phyloP scores from a whole-genome alignment of 2,888 invertebrate species.

The Drosophila dives region DNA sequence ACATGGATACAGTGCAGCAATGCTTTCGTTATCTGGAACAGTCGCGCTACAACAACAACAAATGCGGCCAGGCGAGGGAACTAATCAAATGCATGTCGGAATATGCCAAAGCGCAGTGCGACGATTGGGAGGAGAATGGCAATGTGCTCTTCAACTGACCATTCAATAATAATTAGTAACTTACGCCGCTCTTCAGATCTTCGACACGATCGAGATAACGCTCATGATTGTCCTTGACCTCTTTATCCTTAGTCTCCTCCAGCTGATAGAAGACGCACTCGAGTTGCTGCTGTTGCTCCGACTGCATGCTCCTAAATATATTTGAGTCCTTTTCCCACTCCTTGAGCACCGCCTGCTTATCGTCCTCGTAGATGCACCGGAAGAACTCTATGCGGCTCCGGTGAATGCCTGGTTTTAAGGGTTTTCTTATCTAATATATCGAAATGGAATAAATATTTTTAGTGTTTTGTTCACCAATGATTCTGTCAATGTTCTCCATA shows the following conservation, averaged over 20 bases:
- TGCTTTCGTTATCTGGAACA: conserved; percentile 89
- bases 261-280: conserved; percentile 87
- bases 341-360: conserved; percentile 86
- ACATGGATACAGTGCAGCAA: conserved; percentile 89
- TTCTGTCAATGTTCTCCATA: conserved; percentile 89
- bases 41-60: conserved; percentile 85
- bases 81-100: conserved; percentile 88
- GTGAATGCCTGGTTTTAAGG: conserved; percentile 86
- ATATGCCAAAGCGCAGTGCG: conserved; percentile 90
- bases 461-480: conserved; percentile 87
- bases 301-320: conserved; percentile 86
- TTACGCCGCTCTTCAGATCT: conserved; percentile 85
- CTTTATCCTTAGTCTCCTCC: conserved; percentile 84
- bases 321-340: conserved; percentile 87
- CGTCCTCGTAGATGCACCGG: conserved; percentile 86
- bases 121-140: conserved; percentile 89
- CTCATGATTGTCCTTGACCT: conserved; percentile 84
- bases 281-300: conserved; percentile 87
- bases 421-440: neutral
- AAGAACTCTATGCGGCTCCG: conserved; percentile 87
- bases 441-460: neutral
- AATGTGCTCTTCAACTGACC: conserved; percentile 83
- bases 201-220: conserved; percentile 86
- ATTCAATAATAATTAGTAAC: conserved; percentile 37
- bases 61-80: conserved; percentile 87